phyloP scores from a whole-genome alignment of 2,797 vertebrate species.

The Sebastes goodei region DNA sequence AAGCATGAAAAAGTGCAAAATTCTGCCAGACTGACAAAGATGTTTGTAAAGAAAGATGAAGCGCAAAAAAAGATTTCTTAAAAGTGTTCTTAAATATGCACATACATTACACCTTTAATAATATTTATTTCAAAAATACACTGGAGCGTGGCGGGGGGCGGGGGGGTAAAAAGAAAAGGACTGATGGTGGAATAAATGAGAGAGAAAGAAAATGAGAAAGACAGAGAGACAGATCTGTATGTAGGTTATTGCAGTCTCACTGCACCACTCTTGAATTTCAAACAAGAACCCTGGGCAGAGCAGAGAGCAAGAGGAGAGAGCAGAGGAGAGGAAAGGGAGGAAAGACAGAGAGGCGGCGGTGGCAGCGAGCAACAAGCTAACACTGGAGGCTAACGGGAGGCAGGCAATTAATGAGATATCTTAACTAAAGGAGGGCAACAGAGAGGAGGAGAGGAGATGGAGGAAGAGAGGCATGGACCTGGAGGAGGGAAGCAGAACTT shows the following conservation, averaged over 20 bases:
- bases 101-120: conserved; percentile 57
- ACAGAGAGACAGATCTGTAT: conserved; percentile 61
- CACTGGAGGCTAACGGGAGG: conserved; percentile 75
- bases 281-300: conserved; percentile 77
- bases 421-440: conserved; percentile 68
- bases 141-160: background rate
- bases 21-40: conserved; percentile 18
- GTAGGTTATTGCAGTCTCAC: conserved; percentile 80
- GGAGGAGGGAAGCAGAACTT: conserved; percentile 4
- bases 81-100: conserved; percentile 42
- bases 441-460: conserved; percentile 33
- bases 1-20: conserved; percentile 14
- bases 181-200: conserved; percentile 28
- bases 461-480: conserved; percentile 20
- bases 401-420: conserved; percentile 76
- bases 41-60: conserved; percentile 27
- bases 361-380: conserved; percentile 55
- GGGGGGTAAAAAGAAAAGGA: conserved; percentile 20
- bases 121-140: conserved; percentile 53
- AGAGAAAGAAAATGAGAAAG: conserved; percentile 19
- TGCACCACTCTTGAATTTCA: conserved; percentile 80
- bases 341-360: conserved; percentile 37
- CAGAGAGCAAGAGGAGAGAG: conserved; percentile 61
- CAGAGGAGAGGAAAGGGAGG: background rate
- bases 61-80: no score